These are phyloP conservation scores for Myrmophylax atrothorax DNA, from an alignment of 2,113 vertebrate genomes.

Conservation along the genomic window DNA sequence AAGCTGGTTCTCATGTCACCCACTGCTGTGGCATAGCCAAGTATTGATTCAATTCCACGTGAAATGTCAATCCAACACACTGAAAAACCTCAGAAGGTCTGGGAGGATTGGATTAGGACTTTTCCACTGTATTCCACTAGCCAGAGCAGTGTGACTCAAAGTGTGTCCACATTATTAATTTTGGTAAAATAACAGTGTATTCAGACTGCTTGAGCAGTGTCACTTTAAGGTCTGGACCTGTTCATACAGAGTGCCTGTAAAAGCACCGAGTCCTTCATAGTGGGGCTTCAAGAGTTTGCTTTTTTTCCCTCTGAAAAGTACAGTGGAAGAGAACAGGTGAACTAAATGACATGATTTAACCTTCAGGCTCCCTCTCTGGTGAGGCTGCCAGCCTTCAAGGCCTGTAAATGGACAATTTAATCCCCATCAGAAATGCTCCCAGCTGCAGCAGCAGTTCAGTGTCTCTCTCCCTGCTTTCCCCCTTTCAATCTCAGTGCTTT, in stretches of 20 bases:
- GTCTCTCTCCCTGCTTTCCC: not conserved
- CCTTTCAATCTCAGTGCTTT: not conserved
- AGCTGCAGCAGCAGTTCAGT: not conserved
- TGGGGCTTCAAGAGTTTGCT: not conserved
- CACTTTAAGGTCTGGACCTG: not conserved
- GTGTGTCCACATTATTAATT: not conserved
- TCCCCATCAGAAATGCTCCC: not conserved
- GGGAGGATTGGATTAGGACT: not conserved
- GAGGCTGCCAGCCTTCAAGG: not conserved
- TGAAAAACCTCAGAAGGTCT: not conserved
- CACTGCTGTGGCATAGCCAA: not conserved
- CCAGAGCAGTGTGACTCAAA: not conserved
- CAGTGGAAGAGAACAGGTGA: not conserved
- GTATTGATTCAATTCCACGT: not conserved
- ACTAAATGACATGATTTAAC: not conserved
- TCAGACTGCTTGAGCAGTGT: not conserved
- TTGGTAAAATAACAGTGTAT: not conserved
- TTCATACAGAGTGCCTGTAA: not conserved
- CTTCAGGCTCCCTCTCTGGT: not conserved
- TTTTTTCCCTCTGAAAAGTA: rapidly evolving
- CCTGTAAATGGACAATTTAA: not conserved
- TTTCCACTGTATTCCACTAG: not conserved
- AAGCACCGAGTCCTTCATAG: not conserved
- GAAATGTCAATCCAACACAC: not conserved
- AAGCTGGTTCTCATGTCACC: rapidly evolving